Evolutionary conservation across 2,888 invertebrate genomes (phyloP).

Genomic region (Psylliodes chrysocephalus): DNA sequence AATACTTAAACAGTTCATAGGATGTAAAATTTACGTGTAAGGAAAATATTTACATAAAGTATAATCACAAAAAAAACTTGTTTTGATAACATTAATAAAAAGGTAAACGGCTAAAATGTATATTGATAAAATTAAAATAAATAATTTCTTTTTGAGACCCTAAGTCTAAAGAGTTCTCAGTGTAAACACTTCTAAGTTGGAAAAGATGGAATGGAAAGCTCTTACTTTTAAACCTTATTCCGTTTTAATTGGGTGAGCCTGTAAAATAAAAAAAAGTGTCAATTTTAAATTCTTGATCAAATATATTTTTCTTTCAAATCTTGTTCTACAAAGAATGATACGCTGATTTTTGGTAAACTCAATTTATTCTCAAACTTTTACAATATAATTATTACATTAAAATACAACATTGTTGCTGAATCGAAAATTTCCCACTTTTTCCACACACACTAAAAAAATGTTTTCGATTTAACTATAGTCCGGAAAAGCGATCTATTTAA

Average conservation of each 20-base stretch:
- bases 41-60: not conserved
- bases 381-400: too few species aligned
- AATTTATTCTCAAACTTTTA: too few species aligned
- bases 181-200: not conserved
- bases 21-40: not conserved
- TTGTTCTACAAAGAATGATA: too few species aligned
- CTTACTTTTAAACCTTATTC: not conserved
- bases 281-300: too few species aligned
- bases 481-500: too few species aligned
- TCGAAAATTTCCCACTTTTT: too few species aligned
- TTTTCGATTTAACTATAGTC: too few species aligned
- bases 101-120: not conserved
- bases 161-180: too few species aligned
- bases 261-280: not conserved
- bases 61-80: not conserved
- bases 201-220: not conserved
- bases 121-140: not conserved
- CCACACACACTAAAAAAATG: too few species aligned
- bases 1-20: not conserved
- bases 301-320: too few species aligned
- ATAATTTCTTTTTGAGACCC: not conserved
- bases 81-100: not conserved
- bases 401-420: too few species aligned
- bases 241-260: not conserved
- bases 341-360: too few species aligned